phyloP scores from a whole-genome alignment of 2,888 invertebrate species.

The Rhagophthalmus giganteus region DNA sequence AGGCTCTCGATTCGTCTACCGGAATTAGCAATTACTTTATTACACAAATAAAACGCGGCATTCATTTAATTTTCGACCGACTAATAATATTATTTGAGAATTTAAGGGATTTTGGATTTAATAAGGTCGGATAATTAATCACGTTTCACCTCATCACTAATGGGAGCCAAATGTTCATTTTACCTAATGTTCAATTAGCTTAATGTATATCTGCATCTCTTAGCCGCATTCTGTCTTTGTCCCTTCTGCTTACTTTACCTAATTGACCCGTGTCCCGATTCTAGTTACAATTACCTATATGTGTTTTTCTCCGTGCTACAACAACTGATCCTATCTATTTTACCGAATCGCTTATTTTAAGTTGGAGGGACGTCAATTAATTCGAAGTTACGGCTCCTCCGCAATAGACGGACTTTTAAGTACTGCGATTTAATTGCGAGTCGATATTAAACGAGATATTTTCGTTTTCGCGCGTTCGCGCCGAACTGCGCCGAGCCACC shows the following conservation, averaged over 20 bases:
- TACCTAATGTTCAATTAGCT: constrained; percentile 59
- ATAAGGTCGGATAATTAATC: constrained; percentile 53
- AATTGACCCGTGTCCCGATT: constrained; percentile 48
- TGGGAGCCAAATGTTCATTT: constrained; percentile 57
- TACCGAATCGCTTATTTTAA: constrained; percentile 50
- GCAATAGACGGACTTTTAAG: constrained; percentile 25
- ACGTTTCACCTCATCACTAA: constrained; percentile 54
- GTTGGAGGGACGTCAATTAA: constrained; percentile 48
- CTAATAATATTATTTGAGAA: constrained; percentile 45
- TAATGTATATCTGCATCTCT: constrained; percentile 58
- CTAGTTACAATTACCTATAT: constrained; percentile 31
- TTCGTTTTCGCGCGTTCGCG: constrained; percentile 25
- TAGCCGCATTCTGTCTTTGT: constrained; percentile 46
- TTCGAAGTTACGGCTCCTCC: constrained; percentile 45
- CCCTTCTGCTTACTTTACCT: constrained; percentile 52
- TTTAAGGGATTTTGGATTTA: constrained; percentile 44
- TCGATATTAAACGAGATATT: constrained; percentile 35
- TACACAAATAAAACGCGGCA: constrained; percentile 35
- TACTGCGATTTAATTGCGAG: constrained; percentile 24
- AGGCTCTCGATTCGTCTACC: constrained; percentile 29
- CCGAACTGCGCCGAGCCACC: neutral
- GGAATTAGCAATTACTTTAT: constrained; percentile 36
- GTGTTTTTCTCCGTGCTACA: constrained; percentile 41
- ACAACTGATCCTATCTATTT: constrained; percentile 46
- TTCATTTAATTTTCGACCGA: constrained; percentile 37